Conservation (phyloP, 2,888 invertebrate genomes). For the Chydorus sphaericus region DNA sequence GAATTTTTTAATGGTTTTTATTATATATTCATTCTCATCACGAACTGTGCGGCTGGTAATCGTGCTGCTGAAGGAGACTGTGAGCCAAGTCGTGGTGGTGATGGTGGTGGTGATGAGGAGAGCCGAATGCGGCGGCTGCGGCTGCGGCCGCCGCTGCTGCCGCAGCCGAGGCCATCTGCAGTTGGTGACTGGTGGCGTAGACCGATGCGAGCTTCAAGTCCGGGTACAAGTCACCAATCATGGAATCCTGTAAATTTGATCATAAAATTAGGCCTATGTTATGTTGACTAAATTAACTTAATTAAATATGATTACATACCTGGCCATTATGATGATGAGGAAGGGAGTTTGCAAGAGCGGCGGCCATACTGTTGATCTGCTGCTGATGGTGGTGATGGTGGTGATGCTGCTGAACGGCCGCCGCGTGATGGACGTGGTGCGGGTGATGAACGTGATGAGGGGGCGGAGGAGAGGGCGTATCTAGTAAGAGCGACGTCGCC, state of each 20-base stretch:
- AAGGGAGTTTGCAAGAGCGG: background rate
- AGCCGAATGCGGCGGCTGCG: slow-evolving; percentile 15
- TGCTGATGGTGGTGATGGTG: slow-evolving; percentile 10
- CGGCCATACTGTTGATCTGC: slow-evolving; percentile 8
- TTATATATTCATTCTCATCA: background rate
- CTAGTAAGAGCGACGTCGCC: slow-evolving; percentile 3
- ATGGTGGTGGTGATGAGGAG: slow-evolving; percentile 12
- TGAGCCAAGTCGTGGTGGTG: slow-evolving; percentile 18
- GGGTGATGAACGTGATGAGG: slow-evolving; percentile 16
- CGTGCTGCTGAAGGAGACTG: slow-evolving; percentile 23
- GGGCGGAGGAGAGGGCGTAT: slow-evolving; percentile 13
- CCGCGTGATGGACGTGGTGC: slow-evolving; percentile 20
- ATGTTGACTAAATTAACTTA: background rate
- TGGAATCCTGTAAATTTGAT: slow-evolving; percentile 3
- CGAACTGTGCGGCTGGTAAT: slow-evolving; percentile 1
- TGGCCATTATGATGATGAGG: background rate
- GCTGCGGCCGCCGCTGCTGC: slow-evolving; percentile 17
- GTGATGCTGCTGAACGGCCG: too few species aligned
- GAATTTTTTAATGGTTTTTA: background rate
- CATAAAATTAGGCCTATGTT: background rate
- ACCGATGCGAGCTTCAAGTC: slow-evolving; percentile 17
- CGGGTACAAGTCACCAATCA: slow-evolving; percentile 14
- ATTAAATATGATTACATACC: background rate
- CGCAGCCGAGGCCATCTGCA: slow-evolving; percentile 20
- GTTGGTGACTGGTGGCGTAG: slow-evolving; percentile 20